Base-by-base conservation (phyloP, 1,140 invertebrate species). In the Psix sp. region DNA sequence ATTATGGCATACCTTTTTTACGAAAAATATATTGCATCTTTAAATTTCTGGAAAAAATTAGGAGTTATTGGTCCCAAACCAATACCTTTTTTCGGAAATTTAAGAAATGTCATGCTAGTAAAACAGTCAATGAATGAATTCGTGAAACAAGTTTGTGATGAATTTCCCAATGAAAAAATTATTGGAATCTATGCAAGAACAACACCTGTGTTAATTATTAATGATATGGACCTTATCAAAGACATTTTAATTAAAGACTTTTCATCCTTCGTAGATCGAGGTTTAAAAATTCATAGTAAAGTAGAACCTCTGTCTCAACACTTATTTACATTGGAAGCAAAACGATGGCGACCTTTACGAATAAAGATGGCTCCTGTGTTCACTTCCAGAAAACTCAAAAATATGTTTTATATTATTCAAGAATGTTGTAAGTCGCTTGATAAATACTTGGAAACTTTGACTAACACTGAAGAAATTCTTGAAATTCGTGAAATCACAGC, bases 241-340 rank as follows among this genome's bases (percentile, higher is more conserved):
- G 67, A 77, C 24, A 45, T 79, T 5, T 16, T 79, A 9, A 73
- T 70, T 0, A 73, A 67, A 15, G 60, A 79, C 31, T 75, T 74
- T 11, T 17, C 24, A 0, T 48, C 14, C 6, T 79, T 75, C 18
- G 16, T 66, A 3, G 7, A 57, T 26, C 73, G 79, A 31, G 59
- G 84, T 0, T 29, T 87, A 0, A 79, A 82, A 24, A 81, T 85
- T 14, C 86, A 89, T 54, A 85, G 86, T 6, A 77, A 87, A 21
- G 80, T 78, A 10, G 86, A 90, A 77, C 89, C 88, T 0, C 59
- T 90, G 0, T 84, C 87, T 5, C 67, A 74, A 16, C 76, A 82
- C n/a, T 43, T 88, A 15, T 83, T 85, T 21, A 42, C 54, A 13
- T 45, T 79, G 3, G 78, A 80, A 56, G 57, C 62, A 11, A 70